Base-by-base conservation (phyloP, 2,888 invertebrate genomes). In the Agrochola lychnidis region DNA sequence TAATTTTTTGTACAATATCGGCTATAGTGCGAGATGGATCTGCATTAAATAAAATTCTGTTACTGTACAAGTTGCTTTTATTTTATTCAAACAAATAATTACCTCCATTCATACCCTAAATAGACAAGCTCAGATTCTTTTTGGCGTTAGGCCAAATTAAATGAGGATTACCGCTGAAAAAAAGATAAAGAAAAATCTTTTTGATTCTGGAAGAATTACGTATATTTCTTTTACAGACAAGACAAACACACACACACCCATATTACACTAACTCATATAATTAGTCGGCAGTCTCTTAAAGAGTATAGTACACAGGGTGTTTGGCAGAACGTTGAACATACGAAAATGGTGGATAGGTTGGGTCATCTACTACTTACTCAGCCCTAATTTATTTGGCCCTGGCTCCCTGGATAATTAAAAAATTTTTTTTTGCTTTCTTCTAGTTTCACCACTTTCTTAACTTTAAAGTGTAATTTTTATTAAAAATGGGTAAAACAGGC, bases 1-100 rank as follows among this genome's bases (percentile, higher is more conserved):
- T 95, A 92, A 95, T 96, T 96, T 93, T 96, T 96, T 96, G 96
- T 96, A 96, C 96, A 96, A 96, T 96, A 96, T 96, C 95, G 94
- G 96, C 96, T 96, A 95, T 92, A 96, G 95, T 95, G 94, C 95
- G 91, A 95, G 90, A 95, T 94, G 95, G 92, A 96, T 94, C 94
- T 95, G 95, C 96, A 96, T 96, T 94, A 94, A 96, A 96, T 96
- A 96, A 96, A 96, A 96, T 96, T 96, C 96, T 96, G 96, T 96
- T 96, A 96, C 96, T 95, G 95, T 96, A 96, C 87, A 81, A 71
- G 75, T 83, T 89, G 87, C 83, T 93, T 92, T 92, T 93, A 90
- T 93, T 93, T 79, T 73, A 70, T 48, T 69, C 45, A 30, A 12
- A 59, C 25, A 70, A 69, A 83, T 61, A 70, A 64, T 59, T 72